These are phyloP conservation scores for Dolichotis patagonum DNA, from an alignment of 2,113 vertebrate species.

Conservation along the genomic window DNA sequence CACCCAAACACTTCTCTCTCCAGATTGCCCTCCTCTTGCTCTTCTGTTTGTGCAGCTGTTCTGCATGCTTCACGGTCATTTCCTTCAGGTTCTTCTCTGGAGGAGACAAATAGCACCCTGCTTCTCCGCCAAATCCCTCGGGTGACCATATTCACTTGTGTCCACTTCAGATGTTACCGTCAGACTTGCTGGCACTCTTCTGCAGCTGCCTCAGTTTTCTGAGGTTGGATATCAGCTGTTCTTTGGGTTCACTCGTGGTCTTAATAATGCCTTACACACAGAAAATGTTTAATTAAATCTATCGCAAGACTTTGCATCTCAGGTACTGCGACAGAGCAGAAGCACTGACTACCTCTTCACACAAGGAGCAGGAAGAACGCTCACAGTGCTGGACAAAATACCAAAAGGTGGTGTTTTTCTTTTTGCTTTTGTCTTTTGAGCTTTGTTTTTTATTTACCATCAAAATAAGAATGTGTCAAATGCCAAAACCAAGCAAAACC, in stretches of 20 bases:
- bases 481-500: constrained; percentile 3
- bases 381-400: neutral
- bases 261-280: neutral
- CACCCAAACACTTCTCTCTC: neutral
- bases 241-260: neutral
- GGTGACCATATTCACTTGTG: neutral
- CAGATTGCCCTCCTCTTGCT: neutral
- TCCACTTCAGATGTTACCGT: neutral
- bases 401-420: neutral
- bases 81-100: neutral
- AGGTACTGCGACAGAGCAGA: neutral
- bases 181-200: neutral
- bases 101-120: neutral
- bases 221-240: neutral
- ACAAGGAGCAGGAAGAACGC: neutral
- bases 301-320: neutral
- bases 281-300: neutral
- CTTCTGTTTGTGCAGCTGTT: neutral
- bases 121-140: neutral
- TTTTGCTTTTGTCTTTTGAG: neutral
- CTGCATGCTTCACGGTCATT: neutral
- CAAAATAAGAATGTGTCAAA: neutral
- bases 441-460: neutral
- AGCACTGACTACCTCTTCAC: neutral
- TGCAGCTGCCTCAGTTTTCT: neutral